Evolutionary conservation across 2,113 vertebrate species (phyloP), one percentile per base, ranked within the genome.

Genomic region (Campylorhamphus procurvoides): DNA sequence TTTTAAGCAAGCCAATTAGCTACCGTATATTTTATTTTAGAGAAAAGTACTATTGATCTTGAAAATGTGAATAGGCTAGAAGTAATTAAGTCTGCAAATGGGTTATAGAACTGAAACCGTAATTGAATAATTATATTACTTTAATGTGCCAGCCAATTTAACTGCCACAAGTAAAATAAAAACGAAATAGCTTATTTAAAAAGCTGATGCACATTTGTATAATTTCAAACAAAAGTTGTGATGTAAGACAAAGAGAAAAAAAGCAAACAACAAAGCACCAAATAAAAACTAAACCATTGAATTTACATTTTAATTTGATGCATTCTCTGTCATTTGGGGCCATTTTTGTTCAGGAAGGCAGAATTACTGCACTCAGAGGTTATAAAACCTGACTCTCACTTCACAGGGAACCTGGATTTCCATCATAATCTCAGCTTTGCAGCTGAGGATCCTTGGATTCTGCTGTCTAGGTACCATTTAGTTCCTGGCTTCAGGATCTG

Each of bases 61-160:
- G 67, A 94, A 94, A 87, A 96, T 73, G 83, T 76, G 95, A 92
- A 87, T 69, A 82, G 67, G 39, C 46, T 83, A 87, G 64, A 94
- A 91, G 82, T 93, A 96, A 96, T 96, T 96, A 97, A 89, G 93
- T 75, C 74, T 72, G 52, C 27, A 96, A 96, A 95, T 88, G 64
- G 89, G 24, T 91, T 96, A 94, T 12, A 87, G 89, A 94, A 89
- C 52, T 91, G 84, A 88, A 96, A 91, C 18, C 72, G 78, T 94
- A 97, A 96, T 64, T 96, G 87, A 95, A 94, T 96, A 94, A 96
- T 94, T 90, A 68, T 40, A 97, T 96, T 96, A 93, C 75, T 92
- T 95, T 94, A 94, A 94, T 87, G 80, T 72, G 78, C 60, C 27
- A 94, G 68, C 31, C 67, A 96, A 87, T 75, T 82, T 78, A 95